Evolutionary conservation across 2,113 vertebrate species (phyloP), one percentile per base, ranked within the genome.

Genomic region (Tylochromis polylepis): DNA sequence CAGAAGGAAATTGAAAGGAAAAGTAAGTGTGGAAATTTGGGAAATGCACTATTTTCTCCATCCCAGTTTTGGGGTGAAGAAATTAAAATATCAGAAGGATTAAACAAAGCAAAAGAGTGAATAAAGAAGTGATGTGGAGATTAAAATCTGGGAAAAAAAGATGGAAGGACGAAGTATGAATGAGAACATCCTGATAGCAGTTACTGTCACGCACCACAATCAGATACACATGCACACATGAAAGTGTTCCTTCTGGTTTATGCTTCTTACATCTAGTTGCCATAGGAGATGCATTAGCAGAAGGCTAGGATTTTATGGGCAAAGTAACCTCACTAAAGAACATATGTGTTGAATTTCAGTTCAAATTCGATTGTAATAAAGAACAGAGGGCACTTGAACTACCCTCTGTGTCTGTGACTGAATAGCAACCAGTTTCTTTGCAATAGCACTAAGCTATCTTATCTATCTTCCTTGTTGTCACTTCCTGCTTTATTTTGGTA

Each of bases 341-440:
- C 59, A 34, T 0, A 1, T 36, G 5, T 65, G 60, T 65, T 62
- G 0, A 5, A 65, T 38, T 65, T 38, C 60, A 38, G 34, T 65
- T 0, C 20, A 34, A 65, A 65, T 65, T 65, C 18, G 0, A 65
- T 12, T n/a, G 18, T 62, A 62, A 36, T 18, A 38, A 67, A 38
- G 62, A 38, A 3, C 34, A 38, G 20, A 67, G 4, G 60, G 0
- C 16, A 0, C 24, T 62, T 67, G 11, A 38, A 67, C 34, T 31
- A 3, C 31, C 31, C 31, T 67, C 34, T 38, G 59, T 36, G 59
- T 36, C 59, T 34, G 18, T 62, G 31, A 4, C 4, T 67, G 34
- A 22, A 0, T 22, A 22, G 14, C 34, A 67, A n/a, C 16, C 60
- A 14, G 11, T 22, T 67, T 14, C 38, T 22, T 0, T 20, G 34